Evolutionary conservation across 2,888 invertebrate species (phyloP).

Genomic region (Isoperla grammatica): DNA sequence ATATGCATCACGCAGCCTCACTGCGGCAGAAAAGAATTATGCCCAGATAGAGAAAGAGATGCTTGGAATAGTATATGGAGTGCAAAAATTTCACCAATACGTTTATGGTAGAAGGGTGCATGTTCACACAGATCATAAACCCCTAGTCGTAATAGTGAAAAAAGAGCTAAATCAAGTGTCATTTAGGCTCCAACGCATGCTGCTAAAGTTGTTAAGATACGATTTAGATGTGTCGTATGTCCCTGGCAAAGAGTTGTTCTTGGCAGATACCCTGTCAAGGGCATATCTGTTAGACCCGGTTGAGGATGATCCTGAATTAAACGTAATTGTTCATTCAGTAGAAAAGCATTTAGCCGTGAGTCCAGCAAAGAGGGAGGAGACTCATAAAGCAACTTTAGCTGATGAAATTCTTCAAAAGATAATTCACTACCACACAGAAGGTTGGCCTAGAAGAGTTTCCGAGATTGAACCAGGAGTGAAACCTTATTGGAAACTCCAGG

Average conservation of each 20-base stretch:
- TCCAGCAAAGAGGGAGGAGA: conserved; percentile 3
- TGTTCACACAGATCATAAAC: conserved; percentile 16
- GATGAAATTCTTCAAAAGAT: not conserved
- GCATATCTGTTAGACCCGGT: not conserved
- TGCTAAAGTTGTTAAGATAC: conserved; percentile 3
- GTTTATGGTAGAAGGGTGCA: not conserved
- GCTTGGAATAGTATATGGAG: conserved; percentile 8
- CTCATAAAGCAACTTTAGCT: not conserved
- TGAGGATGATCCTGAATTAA: conserved; percentile 16
- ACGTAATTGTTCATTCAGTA: conserved; percentile 12
- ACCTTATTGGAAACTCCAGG: not conserved
- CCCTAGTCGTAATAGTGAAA: conserved; percentile 10
- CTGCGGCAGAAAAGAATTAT: conserved; percentile 11
- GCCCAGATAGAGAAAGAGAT: conserved; percentile 10
- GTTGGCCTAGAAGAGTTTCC: conserved; percentile 3
- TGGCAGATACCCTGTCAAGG: conserved; percentile 19
- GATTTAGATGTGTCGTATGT: conserved; percentile 14
- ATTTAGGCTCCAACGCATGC: conserved; percentile 6
- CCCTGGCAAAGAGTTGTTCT: conserved; percentile 11
- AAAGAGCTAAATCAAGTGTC: conserved; percentile 5
- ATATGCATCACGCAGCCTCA: conserved; percentile 8
- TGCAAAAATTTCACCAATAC: conserved; percentile 16
- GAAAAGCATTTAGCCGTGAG: conserved; percentile 12
- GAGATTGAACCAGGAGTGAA: not conserved
- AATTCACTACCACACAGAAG: not conserved